Conservation (phyloP, 2,888 invertebrate species). For the Catocala nupta region DNA sequence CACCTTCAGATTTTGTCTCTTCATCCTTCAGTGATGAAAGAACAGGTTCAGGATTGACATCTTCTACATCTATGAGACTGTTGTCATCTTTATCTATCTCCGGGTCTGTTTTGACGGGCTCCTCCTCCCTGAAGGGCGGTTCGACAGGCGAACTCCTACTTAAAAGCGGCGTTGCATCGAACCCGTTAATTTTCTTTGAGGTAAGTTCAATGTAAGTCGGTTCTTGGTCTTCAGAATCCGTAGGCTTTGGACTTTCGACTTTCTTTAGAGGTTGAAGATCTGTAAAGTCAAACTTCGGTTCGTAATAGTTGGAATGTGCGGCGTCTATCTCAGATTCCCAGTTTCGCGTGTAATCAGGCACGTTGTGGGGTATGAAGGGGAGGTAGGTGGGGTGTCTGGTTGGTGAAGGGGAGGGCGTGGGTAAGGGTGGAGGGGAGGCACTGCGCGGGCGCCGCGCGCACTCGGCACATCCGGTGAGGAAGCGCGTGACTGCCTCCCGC, state of each 20-base stretch:
- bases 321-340: slow-evolving; percentile 86
- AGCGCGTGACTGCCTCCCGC: slow-evolving; percentile 98
- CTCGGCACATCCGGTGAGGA: slow-evolving; percentile 97
- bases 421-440: slow-evolving; percentile 87
- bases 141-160: slow-evolving; percentile 74
- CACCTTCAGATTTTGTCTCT: slow-evolving; percentile 57
- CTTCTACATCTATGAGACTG: slow-evolving; percentile 84
- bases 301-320: slow-evolving; percentile 79
- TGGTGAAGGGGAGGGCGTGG: slow-evolving; percentile 82
- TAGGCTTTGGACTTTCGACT: slow-evolving; percentile 76
- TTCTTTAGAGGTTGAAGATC: slow-evolving; percentile 80
- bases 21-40: slow-evolving; percentile 57
- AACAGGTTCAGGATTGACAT: slow-evolving; percentile 69
- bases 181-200: slow-evolving; percentile 73
- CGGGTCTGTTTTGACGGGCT: slow-evolving; percentile 78
- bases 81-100: slow-evolving; percentile 83
- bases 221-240: slow-evolving; percentile 71
- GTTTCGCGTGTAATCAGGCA: slow-evolving; percentile 81
- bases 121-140: slow-evolving; percentile 77
- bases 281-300: slow-evolving; percentile 79
- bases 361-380: slow-evolving; percentile 79
- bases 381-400: slow-evolving; percentile 80
- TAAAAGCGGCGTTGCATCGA: slow-evolving; percentile 63
- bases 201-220: slow-evolving; percentile 83
- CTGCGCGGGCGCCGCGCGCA: slow-evolving; percentile 94